Evolutionary conservation across 2,888 invertebrate genomes (phyloP).

Genomic region (Diachrysia chrysitis): DNA sequence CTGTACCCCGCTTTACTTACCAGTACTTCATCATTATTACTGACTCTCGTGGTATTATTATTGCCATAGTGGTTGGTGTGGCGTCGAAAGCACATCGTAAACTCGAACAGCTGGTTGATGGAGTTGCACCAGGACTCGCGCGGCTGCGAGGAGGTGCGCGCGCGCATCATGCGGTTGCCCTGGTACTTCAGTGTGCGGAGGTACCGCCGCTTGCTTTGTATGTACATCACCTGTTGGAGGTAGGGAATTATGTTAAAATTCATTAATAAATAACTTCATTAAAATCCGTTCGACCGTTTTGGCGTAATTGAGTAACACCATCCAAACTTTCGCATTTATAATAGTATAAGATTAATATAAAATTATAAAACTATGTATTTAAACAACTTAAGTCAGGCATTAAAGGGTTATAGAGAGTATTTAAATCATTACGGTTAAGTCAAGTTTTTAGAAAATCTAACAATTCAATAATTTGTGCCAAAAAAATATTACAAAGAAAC

Average conservation of each 20-base stretch:
- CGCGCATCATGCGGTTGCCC: conserved; percentile 81
- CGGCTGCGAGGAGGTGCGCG: conserved; percentile 62
- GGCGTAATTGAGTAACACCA: too few species aligned
- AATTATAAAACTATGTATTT: too few species aligned
- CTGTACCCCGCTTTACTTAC: conserved; percentile 63
- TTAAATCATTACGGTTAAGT: too few species aligned
- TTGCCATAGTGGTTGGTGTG: conserved; percentile 71
- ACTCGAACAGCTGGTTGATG: conserved; percentile 72
- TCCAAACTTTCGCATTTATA: too few species aligned
- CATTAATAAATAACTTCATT: too few species aligned
- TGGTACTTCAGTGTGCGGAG: conserved; percentile 87
- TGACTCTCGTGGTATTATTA: conserved; percentile 74
- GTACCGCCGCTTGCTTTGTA: conserved; percentile 87
- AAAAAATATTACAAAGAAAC: too few species aligned
- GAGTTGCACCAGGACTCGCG: conserved; percentile 69
- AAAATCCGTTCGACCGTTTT: too few species aligned
- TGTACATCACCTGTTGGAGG: conserved; percentile 80
- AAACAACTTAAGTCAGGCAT: too few species aligned
- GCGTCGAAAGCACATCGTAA: conserved; percentile 80
- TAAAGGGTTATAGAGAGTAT: too few species aligned
- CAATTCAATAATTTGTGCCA: too few species aligned
- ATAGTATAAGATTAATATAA: too few species aligned
- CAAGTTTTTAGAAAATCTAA: too few species aligned
- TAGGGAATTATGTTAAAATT: background rate
- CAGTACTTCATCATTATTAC: conserved; percentile 80